Conservation (phyloP, 2,797 vertebrate genomes). For the Rhabdomys pumilio region DNA sequence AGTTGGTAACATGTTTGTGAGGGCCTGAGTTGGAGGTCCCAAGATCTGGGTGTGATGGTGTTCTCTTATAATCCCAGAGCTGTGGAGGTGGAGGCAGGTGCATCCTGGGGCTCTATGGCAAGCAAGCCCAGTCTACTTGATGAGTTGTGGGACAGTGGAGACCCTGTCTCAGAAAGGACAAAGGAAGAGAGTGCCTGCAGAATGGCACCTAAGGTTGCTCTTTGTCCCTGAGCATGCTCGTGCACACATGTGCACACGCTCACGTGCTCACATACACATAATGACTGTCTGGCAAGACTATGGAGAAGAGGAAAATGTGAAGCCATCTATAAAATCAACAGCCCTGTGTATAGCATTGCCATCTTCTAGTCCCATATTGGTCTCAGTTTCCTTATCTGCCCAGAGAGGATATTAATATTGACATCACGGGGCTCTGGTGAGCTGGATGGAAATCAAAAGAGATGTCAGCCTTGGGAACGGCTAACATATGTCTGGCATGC, state of each 20-base stretch:
- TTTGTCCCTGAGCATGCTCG: not conserved
- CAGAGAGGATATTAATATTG: not conserved
- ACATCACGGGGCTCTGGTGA: not conserved
- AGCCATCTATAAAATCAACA: not conserved
- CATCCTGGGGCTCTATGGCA: too few species aligned
- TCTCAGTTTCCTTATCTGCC: conserved; percentile 5
- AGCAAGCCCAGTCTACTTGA: not conserved
- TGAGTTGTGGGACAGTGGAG: not conserved
- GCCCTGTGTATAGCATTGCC: not conserved
- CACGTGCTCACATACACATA: not conserved
- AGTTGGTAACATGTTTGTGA: not conserved
- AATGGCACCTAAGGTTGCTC: not conserved
- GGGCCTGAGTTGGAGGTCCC: not conserved
- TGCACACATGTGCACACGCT: not conserved
- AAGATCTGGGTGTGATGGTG: not conserved
- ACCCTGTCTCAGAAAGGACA: not conserved
- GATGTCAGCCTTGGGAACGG: not conserved
- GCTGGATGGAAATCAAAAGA: not conserved
- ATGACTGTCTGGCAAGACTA: not conserved
- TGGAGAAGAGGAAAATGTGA: not conserved
- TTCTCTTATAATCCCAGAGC: not conserved
- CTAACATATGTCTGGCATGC: not conserved
- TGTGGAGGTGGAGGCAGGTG: not conserved
- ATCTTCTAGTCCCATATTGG: not conserved
- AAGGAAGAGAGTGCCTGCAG: not conserved